These are phyloP conservation scores for Caenorhabditis briggsae DNA, from an alignment of 1,140 invertebrate genomes.

Conservation along the genomic window DNA sequence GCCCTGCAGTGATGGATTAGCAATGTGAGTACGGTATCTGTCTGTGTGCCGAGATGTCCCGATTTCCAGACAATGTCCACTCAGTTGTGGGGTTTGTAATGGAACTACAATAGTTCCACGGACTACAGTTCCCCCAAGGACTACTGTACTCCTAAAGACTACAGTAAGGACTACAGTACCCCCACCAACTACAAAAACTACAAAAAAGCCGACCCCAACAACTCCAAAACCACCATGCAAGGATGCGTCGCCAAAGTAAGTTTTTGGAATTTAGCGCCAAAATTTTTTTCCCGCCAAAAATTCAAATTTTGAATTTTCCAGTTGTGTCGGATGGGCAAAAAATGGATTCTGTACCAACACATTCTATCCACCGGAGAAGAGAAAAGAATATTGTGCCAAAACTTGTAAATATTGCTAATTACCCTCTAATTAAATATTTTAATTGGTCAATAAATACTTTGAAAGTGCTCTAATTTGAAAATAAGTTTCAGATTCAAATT, in stretches of 20 bases:
- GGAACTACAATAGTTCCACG: not conserved
- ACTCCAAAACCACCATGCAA: conserved; percentile 6
- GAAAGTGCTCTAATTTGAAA: too few relatives aligned
- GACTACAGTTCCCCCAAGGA: not conserved
- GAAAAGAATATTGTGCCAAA: conserved; percentile 43
- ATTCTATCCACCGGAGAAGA: conserved; percentile 46
- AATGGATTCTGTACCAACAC: conserved; percentile 43
- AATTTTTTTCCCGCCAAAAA: not conserved
- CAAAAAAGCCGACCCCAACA: not conserved
- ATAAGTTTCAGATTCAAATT: too few relatives aligned
- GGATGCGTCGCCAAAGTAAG: conserved; percentile 29
- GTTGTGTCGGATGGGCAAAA: conserved; percentile 16
- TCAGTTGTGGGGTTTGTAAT: too few relatives aligned
- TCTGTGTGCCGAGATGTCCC: not conserved
- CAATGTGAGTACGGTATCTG: too few relatives aligned
- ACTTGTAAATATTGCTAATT: conserved; percentile 28
- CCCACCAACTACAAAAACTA: not conserved
- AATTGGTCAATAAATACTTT: not conserved
- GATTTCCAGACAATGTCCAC: not conserved
- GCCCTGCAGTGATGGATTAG: too few relatives aligned
- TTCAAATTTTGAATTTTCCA: not conserved
- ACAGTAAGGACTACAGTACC: not conserved
- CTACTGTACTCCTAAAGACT: not conserved
- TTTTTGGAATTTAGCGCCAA: not conserved
- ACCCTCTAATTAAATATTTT: not conserved